Evolutionary conservation across 2,797 vertebrate genomes (phyloP).

Genomic region (Danio jaintianensis): DNA sequence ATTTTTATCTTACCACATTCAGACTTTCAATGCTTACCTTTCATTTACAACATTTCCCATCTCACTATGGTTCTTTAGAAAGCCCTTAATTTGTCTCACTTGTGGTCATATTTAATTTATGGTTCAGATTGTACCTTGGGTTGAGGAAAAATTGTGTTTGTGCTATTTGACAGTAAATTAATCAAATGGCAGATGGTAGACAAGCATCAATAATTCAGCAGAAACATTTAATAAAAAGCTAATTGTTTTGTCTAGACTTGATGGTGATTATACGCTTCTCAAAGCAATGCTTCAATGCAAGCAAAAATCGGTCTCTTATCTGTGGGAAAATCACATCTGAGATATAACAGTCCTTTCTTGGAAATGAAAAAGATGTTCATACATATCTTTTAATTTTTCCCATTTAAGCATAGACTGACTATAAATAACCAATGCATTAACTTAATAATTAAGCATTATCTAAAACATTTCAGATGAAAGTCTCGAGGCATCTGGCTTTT

Average conservation of each 20-base stretch:
- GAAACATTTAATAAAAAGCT: neutral
- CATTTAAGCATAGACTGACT: neutral
- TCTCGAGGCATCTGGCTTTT: neutral
- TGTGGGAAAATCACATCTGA: neutral
- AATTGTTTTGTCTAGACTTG: neutral
- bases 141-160: neutral
- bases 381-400: neutral
- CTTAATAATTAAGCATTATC: conserved; percentile 14
- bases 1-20: neutral
- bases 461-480: conserved; percentile 1
- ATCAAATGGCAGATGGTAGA: neutral
- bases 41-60: neutral
- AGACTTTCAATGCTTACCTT: neutral
- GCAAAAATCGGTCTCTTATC: neutral
- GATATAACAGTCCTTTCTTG: neutral
- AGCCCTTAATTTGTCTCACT: neutral
- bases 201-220: neutral
- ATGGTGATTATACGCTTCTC: neutral
- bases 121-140: neutral
- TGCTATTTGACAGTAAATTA: neutral
- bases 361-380: neutral
- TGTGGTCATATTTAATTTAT: neutral
- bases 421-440: conserved; percentile 8
- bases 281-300: neutral
- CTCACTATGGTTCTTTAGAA: neutral